phyloP scores from a whole-genome alignment of 2,888 invertebrate genomes.

The Campaea margaritaria region DNA sequence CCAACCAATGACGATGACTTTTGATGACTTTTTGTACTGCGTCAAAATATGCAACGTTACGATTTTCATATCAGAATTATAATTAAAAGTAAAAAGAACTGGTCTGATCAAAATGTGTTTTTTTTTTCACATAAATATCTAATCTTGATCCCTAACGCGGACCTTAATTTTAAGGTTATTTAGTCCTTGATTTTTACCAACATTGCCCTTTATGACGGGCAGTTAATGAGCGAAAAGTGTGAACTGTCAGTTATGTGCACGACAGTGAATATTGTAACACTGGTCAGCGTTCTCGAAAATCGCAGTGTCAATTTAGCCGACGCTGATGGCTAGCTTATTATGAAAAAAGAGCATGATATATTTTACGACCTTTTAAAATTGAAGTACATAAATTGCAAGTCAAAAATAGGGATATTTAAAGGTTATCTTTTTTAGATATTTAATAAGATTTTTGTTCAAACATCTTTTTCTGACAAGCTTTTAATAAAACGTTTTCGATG shows the following conservation, averaged over 20 bases:
- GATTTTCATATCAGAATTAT: no score
- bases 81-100: no score
- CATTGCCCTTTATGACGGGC: conserved; percentile 35
- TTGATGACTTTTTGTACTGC: no score
- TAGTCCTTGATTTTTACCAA: conserved; percentile 28
- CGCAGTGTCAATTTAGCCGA: conserved; percentile 46
- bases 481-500: no score
- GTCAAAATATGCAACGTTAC: no score
- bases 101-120: no score
- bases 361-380: conserved; percentile 6
- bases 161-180: conserved; percentile 9
- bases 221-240: conserved; percentile 45
- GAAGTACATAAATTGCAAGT: not conserved
- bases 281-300: conserved; percentile 45
- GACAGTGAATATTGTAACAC: conserved; percentile 41
- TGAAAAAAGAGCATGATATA: conserved; percentile 12
- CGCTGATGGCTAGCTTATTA: conserved; percentile 23
- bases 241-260: conserved; percentile 44
- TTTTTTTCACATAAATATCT: no score
- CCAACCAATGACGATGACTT: no score
- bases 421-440: no score
- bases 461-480: no score
- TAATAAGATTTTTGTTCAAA: no score
- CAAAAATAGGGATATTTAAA: not conserved
- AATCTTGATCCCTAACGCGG: no score